Base-by-base conservation (phyloP, 2,888 invertebrate genomes). In the Theretra japonica region DNA sequence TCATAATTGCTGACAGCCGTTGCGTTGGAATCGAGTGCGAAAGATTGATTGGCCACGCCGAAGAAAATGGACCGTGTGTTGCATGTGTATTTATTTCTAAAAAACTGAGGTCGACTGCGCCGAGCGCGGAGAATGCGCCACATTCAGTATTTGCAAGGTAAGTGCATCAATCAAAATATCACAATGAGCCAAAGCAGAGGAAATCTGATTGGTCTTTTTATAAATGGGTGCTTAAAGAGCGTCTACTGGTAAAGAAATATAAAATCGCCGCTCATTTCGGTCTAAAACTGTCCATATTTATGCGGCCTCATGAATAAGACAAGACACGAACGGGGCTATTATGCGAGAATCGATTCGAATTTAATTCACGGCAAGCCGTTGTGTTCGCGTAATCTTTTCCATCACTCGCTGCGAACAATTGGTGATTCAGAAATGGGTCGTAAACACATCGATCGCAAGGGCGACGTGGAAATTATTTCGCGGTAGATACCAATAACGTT, bases 1-100 rank as follows among this genome's bases (percentile, higher is more conserved):
- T 88, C 87, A 88, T 83, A 82, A 82, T 79, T 79, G 86, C 79
- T 82, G 88, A 88, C 88, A 87, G 83, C 78, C 83, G 78, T 83
- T 83, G 84, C 84, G 83, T 83, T 82, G 79, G 83, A 81, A 80
- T 82, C 73, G 79, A 82, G 76, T 77, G 79, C 79, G 75, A 76
- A 79, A 87, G 87, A 88, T 87, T 83, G 84, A 87, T 88, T 78
- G 79, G 79, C 82, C 84, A 86, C 81, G 84, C 77, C 75, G 77
- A 80, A 80, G 79, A 80, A 85, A 81, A 82, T 79, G 80, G 75
- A 75, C 76, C 75, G 79, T 76, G 75, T 79, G 77, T 80, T 81
- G 80, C 75, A 74, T 76, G 69, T 75, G 77, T 81, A 80, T 79
- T 57, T 74, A 62, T 72, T 33, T 53, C 41, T 69, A 69, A 76